Conservation (phyloP, 2,888 invertebrate genomes). For the Aphidoletes aphidimyza region DNA sequence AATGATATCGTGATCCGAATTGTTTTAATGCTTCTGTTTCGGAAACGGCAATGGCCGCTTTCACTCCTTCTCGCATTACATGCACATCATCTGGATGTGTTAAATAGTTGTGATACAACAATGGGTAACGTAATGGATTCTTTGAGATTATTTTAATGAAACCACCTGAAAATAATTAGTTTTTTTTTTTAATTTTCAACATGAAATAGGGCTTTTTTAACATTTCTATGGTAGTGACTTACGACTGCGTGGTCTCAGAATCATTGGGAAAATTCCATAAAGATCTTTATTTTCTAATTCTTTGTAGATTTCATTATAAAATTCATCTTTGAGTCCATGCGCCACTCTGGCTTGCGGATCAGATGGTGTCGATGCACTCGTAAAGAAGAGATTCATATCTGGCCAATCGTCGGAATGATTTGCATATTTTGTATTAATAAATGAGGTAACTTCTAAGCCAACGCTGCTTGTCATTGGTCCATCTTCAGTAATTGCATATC, state of each 20-base stretch:
- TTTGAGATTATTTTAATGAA: slow-evolving; percentile 77
- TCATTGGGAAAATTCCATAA: slow-evolving; percentile 87
- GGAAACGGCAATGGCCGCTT: slow-evolving; percentile 83
- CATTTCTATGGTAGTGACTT: too few relatives aligned
- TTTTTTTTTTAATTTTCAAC: too few relatives aligned
- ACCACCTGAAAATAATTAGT: too few relatives aligned
- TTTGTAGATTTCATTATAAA: slow-evolving; percentile 80
- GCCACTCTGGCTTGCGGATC: slow-evolving; percentile 83
- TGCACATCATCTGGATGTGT: slow-evolving; percentile 86
- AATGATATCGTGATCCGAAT: slow-evolving; percentile 82
- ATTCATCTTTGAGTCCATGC: slow-evolving; percentile 83
- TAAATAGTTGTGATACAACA: slow-evolving; percentile 91
- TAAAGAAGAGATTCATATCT: slow-evolving; percentile 91
- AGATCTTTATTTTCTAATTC: slow-evolving; percentile 80
- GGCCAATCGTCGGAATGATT: slow-evolving; percentile 90
- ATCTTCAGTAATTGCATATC: slow-evolving; percentile 86
- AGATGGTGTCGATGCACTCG: slow-evolving; percentile 82
- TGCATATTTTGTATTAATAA: slow-evolving; percentile 88
- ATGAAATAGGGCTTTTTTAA: too few relatives aligned
- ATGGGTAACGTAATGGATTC: slow-evolving; percentile 82
- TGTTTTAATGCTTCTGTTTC: slow-evolving; percentile 81
- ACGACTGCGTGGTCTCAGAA: slow-evolving; percentile 84
- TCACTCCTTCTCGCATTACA: slow-evolving; percentile 86
- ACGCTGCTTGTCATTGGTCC: slow-evolving; percentile 88
- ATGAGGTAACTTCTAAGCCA: slow-evolving; percentile 88